These are phyloP conservation scores for Frieseomelitta varia DNA, from an alignment of 1,140 invertebrate genomes.

Conservation along the genomic window DNA sequence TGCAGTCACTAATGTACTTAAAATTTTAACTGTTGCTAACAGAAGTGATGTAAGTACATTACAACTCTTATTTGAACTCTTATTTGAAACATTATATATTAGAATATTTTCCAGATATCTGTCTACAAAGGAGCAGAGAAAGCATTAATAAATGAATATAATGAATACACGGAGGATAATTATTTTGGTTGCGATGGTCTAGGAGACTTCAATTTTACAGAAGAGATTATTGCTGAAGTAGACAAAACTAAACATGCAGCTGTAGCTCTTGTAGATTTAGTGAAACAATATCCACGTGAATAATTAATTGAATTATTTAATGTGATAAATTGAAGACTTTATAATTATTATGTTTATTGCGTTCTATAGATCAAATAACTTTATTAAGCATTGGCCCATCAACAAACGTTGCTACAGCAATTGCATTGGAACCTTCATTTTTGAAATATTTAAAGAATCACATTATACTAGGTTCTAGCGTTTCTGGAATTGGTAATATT, in stretches of 20 bases:
- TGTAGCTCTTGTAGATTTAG: constrained; percentile 74
- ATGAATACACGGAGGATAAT: constrained; percentile 2
- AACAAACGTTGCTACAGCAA: constrained; percentile 85
- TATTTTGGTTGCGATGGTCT: constrained; percentile 83
- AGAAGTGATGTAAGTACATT: constrained; percentile 82
- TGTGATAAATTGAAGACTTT: not conserved
- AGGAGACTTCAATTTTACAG: constrained; percentile 79
- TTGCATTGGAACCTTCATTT: constrained; percentile 83
- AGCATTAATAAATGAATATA: constrained; percentile 73
- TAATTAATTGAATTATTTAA: constrained; percentile 4
- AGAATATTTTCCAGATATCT: constrained; percentile 77
- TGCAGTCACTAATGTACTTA: constrained; percentile 83
- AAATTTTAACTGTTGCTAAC: constrained; percentile 82
- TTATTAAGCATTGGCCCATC: constrained; percentile 84
- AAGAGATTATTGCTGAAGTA: constrained; percentile 67
- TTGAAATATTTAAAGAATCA: constrained; percentile 81
- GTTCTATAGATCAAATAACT: constrained; percentile 74
- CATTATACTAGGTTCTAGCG: constrained; percentile 85
- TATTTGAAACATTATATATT: constrained; percentile 10
- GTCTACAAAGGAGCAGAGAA: constrained; percentile 79
- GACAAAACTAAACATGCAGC: constrained; percentile 78
- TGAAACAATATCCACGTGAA: constrained; percentile 78
- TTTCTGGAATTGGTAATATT: constrained; percentile 82
- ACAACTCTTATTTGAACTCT: not conserved
- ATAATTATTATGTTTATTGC: not conserved